These are phyloP conservation scores for Diorhabda elongata DNA, from an alignment of 1,140 invertebrate species.

Conservation along the genomic window DNA sequence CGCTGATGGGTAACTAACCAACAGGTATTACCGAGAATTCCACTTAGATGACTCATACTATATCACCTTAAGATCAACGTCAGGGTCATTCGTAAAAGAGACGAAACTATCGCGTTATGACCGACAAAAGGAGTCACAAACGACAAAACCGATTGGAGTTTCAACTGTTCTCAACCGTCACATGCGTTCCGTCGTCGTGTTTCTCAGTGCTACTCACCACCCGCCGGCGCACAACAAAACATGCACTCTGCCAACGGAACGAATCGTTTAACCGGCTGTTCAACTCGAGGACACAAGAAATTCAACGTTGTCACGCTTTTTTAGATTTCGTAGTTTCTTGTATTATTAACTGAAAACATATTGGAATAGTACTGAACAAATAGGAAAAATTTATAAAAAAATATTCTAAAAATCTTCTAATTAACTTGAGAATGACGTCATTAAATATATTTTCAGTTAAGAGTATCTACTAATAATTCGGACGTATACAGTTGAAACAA, in stretches of 20 bases:
- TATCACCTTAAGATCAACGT: conserved; percentile 8
- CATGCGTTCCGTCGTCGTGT: neutral
- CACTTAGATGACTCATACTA: conserved; percentile 10
- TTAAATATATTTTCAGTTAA: too few relatives aligned
- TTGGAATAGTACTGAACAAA: too few relatives aligned
- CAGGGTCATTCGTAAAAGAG: conserved; percentile 16
- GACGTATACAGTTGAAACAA: too few relatives aligned
- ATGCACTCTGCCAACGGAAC: conserved; percentile 11
- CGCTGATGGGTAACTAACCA: conserved; percentile 11
- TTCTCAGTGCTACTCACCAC: conserved; percentile 2
- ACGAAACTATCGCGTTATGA: neutral
- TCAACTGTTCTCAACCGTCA: neutral
- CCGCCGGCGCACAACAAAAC: conserved; percentile 13
- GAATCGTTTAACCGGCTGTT: conserved; percentile 1
- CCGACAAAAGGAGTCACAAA: neutral
- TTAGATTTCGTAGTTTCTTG: neutral
- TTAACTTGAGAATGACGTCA: too few relatives aligned
- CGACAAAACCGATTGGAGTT: neutral
- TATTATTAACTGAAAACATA: too few relatives aligned
- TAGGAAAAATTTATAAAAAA: too few relatives aligned
- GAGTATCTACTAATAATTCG: too few relatives aligned
- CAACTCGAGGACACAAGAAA: conserved; percentile 1
- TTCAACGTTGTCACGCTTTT: neutral
- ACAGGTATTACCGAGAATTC: conserved; percentile 19
- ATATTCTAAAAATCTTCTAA: too few relatives aligned